Conservation (phyloP, 2,888 invertebrate genomes). For the Amblyjoppa fuscipennis region DNA sequence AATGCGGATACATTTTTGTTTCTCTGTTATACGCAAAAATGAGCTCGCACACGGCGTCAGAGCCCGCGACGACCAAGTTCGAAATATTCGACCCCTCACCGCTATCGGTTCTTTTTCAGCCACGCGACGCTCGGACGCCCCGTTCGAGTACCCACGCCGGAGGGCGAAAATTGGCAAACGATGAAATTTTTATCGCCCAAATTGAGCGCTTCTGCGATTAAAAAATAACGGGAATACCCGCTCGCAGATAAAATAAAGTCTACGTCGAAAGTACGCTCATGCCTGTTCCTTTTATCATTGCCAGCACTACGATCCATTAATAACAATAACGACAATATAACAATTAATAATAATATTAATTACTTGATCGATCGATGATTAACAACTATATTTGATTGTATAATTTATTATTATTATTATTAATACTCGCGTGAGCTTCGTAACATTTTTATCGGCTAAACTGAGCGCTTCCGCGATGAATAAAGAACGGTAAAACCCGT, state of each 20-base stretch:
- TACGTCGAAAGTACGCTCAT: not conserved
- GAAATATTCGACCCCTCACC: slow-evolving; percentile 41
- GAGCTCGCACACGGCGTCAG: not conserved
- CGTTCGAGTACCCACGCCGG: not conserved
- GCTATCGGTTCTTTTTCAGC: slow-evolving; percentile 16
- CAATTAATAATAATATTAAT: not conserved
- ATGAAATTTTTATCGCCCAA: slow-evolving; percentile 30
- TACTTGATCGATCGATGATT: not conserved
- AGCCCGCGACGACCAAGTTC: not conserved
- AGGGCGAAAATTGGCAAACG: slow-evolving; percentile 35
- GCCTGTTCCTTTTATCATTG: not conserved
- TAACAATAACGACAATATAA: not conserved
- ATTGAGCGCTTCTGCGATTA: slow-evolving; percentile 15
- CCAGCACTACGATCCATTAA: no score
- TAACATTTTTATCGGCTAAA: slow-evolving; percentile 13
- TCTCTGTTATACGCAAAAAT: slow-evolving; percentile 37
- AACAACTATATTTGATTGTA: not conserved
- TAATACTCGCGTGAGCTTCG: not conserved
- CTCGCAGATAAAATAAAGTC: not conserved
- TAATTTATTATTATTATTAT: not conserved
- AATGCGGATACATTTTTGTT: slow-evolving; percentile 53
- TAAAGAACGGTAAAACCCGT: not conserved
- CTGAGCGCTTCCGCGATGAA: slow-evolving; percentile 2
- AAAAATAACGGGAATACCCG: not conserved
- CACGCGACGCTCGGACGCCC: not conserved